A percentile compares a stretch with the other conserved stretches of the same genome.
These are phyloP conservation scores for Dromiciops gliroides DNA, from an alignment of 2,113 vertebrate genomes.

Conservation along the genomic window DNA sequence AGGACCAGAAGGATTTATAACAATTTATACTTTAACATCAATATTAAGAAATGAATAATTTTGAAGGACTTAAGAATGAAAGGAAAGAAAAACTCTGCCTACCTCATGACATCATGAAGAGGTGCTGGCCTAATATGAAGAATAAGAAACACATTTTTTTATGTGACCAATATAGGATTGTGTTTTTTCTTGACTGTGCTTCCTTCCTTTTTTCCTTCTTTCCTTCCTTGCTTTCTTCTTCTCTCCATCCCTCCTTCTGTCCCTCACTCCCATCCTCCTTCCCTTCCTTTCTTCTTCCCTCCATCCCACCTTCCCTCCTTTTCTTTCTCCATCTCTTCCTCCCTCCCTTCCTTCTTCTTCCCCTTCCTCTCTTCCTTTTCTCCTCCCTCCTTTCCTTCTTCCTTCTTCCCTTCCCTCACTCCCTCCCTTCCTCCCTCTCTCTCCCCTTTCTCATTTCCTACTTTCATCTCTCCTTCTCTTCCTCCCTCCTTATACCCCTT, in stretches of 20 bases:
- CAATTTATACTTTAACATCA: neutral
- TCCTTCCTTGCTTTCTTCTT: too few relatives aligned
- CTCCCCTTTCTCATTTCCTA: too few relatives aligned
- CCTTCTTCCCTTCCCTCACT: too few relatives aligned
- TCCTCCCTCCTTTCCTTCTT: neutral
- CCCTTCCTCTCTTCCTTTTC: neutral
- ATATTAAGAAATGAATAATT: neutral
- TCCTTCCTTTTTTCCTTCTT: neutral
- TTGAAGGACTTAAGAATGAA: neutral
- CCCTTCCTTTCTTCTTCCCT: neutral
- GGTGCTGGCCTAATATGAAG: neutral
- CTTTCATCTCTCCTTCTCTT: neutral
- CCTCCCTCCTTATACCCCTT: too few relatives aligned
- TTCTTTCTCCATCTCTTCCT: neutral
- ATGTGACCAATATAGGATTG: neutral
- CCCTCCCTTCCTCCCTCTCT: too few relatives aligned
- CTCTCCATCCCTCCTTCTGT: neutral
- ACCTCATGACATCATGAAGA: neutral
- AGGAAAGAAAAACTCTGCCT: neutral
- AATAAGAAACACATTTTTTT: neutral
- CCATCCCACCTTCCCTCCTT: too few relatives aligned
- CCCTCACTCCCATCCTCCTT: too few relatives aligned
- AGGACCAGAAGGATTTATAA: neutral
- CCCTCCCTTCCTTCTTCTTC: neutral
- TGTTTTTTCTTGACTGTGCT: neutral